These are phyloP conservation scores for Serrognathus titanus DNA, from an alignment of 2,888 invertebrate species.

Conservation along the genomic window DNA sequence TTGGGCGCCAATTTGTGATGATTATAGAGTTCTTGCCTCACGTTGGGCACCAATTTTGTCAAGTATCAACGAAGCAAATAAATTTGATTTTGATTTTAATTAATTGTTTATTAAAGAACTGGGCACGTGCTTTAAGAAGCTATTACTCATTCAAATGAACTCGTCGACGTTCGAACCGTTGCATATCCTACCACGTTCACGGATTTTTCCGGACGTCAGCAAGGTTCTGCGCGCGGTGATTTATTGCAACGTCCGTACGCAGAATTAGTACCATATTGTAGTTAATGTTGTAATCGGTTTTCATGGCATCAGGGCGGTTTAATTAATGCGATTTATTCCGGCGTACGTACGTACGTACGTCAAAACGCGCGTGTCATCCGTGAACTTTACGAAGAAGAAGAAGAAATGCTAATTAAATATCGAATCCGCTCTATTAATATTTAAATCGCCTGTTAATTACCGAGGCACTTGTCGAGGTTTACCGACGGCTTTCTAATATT, in stretches of 20 bases:
- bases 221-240: slow-evolving; percentile 4
- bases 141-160: neutral
- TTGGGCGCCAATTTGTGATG: too few species aligned
- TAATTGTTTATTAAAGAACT: too few species aligned
- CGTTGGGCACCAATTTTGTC: too few species aligned
- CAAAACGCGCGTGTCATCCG: slow-evolving; percentile 10
- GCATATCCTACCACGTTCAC: neutral
- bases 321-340: slow-evolving; percentile 15
- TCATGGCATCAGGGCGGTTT: slow-evolving; percentile 12
- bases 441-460: neutral
- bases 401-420: neutral
- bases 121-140: neutral
- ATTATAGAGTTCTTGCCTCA: too few species aligned
- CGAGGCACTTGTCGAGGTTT: neutral
- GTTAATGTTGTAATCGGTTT: slow-evolving; percentile 18
- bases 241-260: slow-evolving; percentile 7
- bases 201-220: neutral
- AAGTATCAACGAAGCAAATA: too few species aligned
- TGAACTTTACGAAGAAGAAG: neutral
- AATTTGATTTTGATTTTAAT: too few species aligned
- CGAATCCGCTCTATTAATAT: neutral
- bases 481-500: neutral
- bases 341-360: slow-evolving; percentile 13
- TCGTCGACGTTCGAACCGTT: neutral
- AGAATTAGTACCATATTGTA: slow-evolving; percentile 17